These are phyloP conservation scores for Hydractinia echinata DNA, from an alignment of 30 jellyfish, hydroid and myxozoan genomes.

Conservation along the genomic window DNA sequence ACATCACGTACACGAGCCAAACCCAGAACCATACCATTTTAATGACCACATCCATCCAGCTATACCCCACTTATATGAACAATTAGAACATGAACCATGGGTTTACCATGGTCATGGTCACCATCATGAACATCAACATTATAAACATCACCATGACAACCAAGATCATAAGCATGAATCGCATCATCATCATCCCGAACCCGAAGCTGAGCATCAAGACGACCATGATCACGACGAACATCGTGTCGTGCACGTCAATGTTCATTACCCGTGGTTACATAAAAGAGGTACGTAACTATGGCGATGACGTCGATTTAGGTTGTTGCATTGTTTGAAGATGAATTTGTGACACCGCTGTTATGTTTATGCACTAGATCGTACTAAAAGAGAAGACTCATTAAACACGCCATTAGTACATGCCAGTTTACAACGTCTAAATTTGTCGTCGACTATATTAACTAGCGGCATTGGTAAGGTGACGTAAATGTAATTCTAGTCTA, in stretches of 20 bases:
- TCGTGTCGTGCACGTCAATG: conserved; percentile 8
- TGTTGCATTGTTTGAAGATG: too few species aligned
- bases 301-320: too few species aligned
- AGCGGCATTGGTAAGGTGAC: too few species aligned
- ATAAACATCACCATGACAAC: conserved; percentile 19
- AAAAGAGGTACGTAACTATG: background rate
- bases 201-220: conserved; percentile 13
- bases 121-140: conserved; percentile 7
- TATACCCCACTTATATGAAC: conserved; percentile 34
- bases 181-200: conserved; percentile 16
- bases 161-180: background rate
- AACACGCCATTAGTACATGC: too few species aligned
- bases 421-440: too few species aligned
- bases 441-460: too few species aligned
- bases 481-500: too few species aligned
- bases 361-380: too few species aligned
- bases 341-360: too few species aligned
- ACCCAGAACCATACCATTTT: conserved; percentile 23
- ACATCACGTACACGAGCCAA: conserved; percentile 25
- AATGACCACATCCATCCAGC: conserved; percentile 29
- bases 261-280: background rate
- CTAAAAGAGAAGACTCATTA: too few species aligned
- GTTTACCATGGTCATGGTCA: conserved; percentile 9
- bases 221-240: conserved; percentile 21
- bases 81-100: conserved; percentile 27